Evolutionary conservation across 2,888 invertebrate genomes (phyloP), one percentile per base, ranked within the genome.

Genomic region (Xestia xanthographa): DNA sequence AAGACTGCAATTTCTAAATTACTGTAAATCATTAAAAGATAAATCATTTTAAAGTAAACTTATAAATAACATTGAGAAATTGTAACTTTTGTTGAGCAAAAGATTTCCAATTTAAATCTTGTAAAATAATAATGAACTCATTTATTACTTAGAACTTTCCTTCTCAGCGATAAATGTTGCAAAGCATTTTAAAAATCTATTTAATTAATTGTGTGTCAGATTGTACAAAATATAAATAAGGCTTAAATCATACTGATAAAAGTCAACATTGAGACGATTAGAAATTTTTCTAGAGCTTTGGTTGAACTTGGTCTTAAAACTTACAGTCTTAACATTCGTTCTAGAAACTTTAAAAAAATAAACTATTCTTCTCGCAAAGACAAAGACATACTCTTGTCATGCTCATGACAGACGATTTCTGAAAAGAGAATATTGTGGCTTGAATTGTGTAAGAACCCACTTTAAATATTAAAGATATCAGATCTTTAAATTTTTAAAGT

Each of bases 171-270:
- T 80, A 66, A 65, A 65, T 56, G 43, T 34, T 56, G 26, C 4
- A 34, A 14, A 29, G 8, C 5, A 22, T 53, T 17, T 43, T 22
- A 0, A 34, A 17, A 67, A 70, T 8, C 6, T 2, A 2, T 20
- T 48, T 34, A 0, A 34, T n/a, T n/a, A n/a, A n/a, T 62, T 38
- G 17, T 38, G 38, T 38, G 62, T 62, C 62, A n/a, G 14, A 63
- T 22, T 80, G 41, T 79, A 72, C 5, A 45, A 75, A 71, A 26
- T 26, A 9, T 6, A 0, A 56, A 58, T 81, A 75, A 56, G 66
- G 66, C 41, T 62, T 14, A 5, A 45, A 38, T 12, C 50, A 66
- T 43, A 80, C 68, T 43, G 2, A 12, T 22, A 34, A 50, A 38
- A 4, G 20, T 5, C 38, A 41, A 50, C 50, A 22, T 34, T 12